Percentiles rank a stretch among this genome's conserved stretches.
These are phyloP conservation scores for Myiozetetes cayanensis DNA, from an alignment of 2,113 vertebrate species.

Conservation along the genomic window DNA sequence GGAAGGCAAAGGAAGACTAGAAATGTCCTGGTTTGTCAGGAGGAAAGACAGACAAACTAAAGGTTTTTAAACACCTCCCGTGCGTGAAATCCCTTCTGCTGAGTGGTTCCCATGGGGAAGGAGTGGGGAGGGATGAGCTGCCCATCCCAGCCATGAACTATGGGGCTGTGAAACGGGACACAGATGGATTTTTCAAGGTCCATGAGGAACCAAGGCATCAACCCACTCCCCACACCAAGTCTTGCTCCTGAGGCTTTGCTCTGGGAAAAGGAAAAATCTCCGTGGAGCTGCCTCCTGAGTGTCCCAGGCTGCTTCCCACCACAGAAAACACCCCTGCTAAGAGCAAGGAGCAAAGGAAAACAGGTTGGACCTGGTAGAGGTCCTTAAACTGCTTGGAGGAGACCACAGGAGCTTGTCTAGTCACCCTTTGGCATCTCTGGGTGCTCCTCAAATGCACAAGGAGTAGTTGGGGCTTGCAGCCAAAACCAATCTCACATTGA, in stretches of 20 bases:
- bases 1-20: neutral
- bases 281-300: accelerated
- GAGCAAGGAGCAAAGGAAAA: neutral
- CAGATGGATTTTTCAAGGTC: neutral
- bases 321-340: neutral
- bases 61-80: neutral
- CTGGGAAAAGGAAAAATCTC: neutral
- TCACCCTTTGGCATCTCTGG: neutral
- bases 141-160: neutral
- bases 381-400: neutral
- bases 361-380: neutral
- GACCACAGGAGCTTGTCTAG: neutral
- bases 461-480: neutral
- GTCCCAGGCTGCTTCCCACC: neutral
- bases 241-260: neutral
- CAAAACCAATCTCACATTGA: neutral
- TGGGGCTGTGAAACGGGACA: neutral
- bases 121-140: neutral
- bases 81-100: neutral
- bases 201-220: neutral
- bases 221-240: neutral
- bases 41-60: neutral
- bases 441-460: neutral
- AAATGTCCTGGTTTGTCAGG: accelerated
- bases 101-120: accelerated